phyloP scores from a whole-genome alignment of 2,888 invertebrate species.

The Cyrtodaria siliqua region DNA sequence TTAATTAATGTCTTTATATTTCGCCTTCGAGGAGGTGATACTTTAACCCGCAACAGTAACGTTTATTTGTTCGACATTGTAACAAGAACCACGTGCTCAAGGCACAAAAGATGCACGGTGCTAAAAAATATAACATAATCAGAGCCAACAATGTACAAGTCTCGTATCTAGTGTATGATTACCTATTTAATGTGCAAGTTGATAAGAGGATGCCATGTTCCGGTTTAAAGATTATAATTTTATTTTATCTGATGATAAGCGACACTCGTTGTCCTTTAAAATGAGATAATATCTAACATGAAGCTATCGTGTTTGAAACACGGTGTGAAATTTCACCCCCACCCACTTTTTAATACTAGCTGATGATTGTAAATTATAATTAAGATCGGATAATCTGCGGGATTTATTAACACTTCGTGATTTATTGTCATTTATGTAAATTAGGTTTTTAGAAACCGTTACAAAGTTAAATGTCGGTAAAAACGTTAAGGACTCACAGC shows the following conservation, averaged over 20 bases:
- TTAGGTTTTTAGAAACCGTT: conserved; percentile 1
- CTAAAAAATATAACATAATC: too few relatives aligned
- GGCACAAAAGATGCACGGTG: too few relatives aligned
- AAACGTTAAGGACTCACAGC: too few relatives aligned
- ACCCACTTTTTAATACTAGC: conserved; percentile 23
- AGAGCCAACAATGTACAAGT: too few relatives aligned
- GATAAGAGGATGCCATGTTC: conserved; percentile 20
- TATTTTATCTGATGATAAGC: conserved; percentile 38
- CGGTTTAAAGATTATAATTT: conserved; percentile 46
- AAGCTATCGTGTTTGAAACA: conserved; percentile 25
- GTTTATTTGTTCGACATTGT: background rate
- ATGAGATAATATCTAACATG: conserved; percentile 28
- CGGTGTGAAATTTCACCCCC: conserved; percentile 46
- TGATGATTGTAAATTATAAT: background rate
- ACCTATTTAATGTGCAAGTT: too few relatives aligned
- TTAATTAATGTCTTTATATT: background rate
- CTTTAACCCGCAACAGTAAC: conserved; percentile 12
- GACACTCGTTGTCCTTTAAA: conserved; percentile 40
- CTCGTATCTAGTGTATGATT: too few relatives aligned
- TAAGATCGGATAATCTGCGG: too few relatives aligned
- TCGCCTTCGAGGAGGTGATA: background rate
- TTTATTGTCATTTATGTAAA: conserved; percentile 34
- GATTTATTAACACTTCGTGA: conserved; percentile 4
- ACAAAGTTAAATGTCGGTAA: too few relatives aligned
- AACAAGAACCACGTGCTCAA: background rate